Evolutionary conservation across 2,888 invertebrate genomes (phyloP).

Genomic region (Morpho helenor): DNA sequence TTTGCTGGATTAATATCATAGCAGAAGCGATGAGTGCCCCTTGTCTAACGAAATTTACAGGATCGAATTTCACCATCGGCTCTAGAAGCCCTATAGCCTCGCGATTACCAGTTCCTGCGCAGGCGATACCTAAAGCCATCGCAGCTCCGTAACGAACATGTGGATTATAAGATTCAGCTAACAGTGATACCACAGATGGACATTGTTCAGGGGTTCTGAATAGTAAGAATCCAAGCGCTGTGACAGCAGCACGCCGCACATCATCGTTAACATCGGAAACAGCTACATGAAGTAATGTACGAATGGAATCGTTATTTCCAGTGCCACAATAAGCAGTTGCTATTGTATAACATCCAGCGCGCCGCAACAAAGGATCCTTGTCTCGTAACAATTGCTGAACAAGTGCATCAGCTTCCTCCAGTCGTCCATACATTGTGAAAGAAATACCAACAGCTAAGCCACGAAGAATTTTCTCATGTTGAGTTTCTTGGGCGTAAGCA

Average conservation of each 20-base stretch:
- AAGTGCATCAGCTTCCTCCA: conserved; percentile 97
- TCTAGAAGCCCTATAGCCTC: conserved; percentile 97
- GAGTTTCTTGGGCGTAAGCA: conserved; percentile 95
- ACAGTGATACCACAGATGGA: conserved; percentile 96
- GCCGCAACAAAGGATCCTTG: conserved; percentile 95
- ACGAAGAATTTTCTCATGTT: conserved; percentile 98
- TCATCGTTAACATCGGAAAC: conserved; percentile 99
- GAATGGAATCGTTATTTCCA: conserved; percentile 97
- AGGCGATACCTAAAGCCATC: conserved; percentile 99
- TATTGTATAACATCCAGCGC: conserved; percentile 98
- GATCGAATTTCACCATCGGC: conserved; percentile 98
- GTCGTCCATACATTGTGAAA: conserved; percentile 96
- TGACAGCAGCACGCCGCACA: conserved; percentile 98
- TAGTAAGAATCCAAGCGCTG: conserved; percentile 97
- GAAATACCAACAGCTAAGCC: conserved; percentile 98
- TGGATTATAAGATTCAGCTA: conserved; percentile 99
- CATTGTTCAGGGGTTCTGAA: conserved; percentile 98
- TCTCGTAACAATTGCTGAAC: conserved; percentile 94
- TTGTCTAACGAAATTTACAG: conserved; percentile 99
- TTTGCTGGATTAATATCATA: conserved; percentile 98
- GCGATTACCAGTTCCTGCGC: conserved; percentile 97
- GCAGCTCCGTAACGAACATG: conserved; percentile 99
- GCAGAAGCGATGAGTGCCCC: conserved; percentile 98
- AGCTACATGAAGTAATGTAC: conserved; percentile 95
- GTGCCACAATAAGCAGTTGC: conserved; percentile 99